Evolutionary conservation across 1,140 invertebrate genomes (phyloP), one percentile per base, ranked within the genome.

Genomic region (Drosophila oshimai): DNA sequence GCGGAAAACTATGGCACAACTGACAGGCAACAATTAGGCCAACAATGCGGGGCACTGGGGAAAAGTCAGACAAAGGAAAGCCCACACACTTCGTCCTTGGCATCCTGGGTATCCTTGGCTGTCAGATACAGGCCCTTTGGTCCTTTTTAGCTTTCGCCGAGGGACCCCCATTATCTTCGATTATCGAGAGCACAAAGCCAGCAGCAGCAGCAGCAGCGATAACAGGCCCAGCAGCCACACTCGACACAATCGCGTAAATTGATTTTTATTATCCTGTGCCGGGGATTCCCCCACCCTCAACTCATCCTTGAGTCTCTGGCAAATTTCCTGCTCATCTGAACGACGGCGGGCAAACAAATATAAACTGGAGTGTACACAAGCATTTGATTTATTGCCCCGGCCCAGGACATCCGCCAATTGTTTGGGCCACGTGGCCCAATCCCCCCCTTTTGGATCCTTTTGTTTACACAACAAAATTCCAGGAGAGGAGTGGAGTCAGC

Each of bases 91-190:
- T 22, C 34, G 65, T 70, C 54, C 67, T 72, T 71, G 57, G 45
- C 37, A 46, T 70, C 67, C 45, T 61, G 33, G 47, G 37, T 20
- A 41, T 24, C 26, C 36, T 51, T 45, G 47, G 41, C 69, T 73
- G 70, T 73, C 70, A 73, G 69, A 18, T n/a, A 37, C 70, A 72
- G 69, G 10, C 36, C 22, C 34, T 28, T 10, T 12, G 45, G 46
- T 60, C 54, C 46, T 33, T 18, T 42, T 51, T n/a, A 15, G 20
- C n/a, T 15, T 20, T 12, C 54, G 24, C 15, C 53, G 17, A 18
- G 68, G 46, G 67, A 33, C 13, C 45, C 31, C 75, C 76, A 79
- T 79, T 79, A 79, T 74, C 61, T 79, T 80, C 76, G 76, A 79
- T 79, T 79, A 80, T 74, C 47, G 61, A 41, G 42, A 49, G 72